Percentiles rank a stretch among this genome's conserved stretches.
phyloP scores from a whole-genome alignment of 2,113 vertebrate genomes.

The Heloderma charlesbogerti region DNA sequence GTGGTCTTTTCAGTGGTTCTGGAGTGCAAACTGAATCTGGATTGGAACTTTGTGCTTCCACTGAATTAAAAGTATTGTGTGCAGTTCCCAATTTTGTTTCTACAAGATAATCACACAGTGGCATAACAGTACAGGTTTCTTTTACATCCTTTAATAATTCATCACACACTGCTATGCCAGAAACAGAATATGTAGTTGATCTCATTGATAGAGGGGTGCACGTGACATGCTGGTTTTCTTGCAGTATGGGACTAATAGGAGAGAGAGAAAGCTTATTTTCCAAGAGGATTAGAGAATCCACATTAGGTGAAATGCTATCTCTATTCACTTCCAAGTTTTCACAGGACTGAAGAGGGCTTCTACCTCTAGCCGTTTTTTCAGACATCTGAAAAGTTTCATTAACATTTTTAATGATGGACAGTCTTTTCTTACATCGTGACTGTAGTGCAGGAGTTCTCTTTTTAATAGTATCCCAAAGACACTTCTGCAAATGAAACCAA shows the following conservation, averaged over 20 bases:
- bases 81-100: constrained; percentile 36
- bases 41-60: constrained; percentile 47
- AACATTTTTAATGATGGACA: constrained; percentile 71
- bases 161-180: constrained; percentile 48
- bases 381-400: constrained; percentile 87
- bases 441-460: constrained; percentile 76
- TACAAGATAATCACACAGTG: constrained; percentile 33
- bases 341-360: constrained; percentile 85
- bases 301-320: constrained; percentile 38
- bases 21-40: constrained; percentile 71
- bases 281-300: constrained; percentile 22
- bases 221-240: constrained; percentile 39
- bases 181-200: constrained; percentile 63
- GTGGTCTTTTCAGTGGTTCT: constrained; percentile 65
- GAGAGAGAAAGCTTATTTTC: constrained; percentile 72
- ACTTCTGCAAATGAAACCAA: constrained; percentile 80
- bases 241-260: constrained; percentile 53
- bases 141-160: constrained; percentile 62
- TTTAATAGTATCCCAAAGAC: constrained; percentile 89
- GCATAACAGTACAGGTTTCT: constrained; percentile 6
- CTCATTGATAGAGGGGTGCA: constrained; percentile 62
- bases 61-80: constrained; percentile 18
- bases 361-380: constrained; percentile 69
- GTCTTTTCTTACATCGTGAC: constrained; percentile 63
- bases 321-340: constrained; percentile 72